Conservation (phyloP, 2,888 invertebrate species). For the Merodon equestris region DNA sequence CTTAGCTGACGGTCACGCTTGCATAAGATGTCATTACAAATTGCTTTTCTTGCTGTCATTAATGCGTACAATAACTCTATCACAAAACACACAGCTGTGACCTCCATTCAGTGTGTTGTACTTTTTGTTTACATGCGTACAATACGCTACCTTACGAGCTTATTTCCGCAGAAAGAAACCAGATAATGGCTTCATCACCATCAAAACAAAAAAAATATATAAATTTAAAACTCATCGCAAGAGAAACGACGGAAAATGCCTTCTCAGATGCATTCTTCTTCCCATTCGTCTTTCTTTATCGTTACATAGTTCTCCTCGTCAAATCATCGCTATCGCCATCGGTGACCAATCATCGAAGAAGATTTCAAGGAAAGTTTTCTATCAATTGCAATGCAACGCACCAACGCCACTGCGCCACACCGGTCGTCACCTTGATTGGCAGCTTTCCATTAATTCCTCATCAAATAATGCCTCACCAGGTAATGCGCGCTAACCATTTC, state of each 20-base stretch:
- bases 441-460: conserved; percentile 66
- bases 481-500: conserved; percentile 41
- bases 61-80: too few relatives aligned
- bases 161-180: conserved; percentile 29
- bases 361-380: conserved; percentile 58
- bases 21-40: too few relatives aligned
- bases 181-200: conserved; percentile 36
- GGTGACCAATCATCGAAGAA: conserved; percentile 25
- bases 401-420: too few relatives aligned
- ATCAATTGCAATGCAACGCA: conserved; percentile 56
- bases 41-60: too few relatives aligned
- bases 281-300: conserved; percentile 34
- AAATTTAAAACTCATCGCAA: not conserved
- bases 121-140: too few relatives aligned
- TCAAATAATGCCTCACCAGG: conserved; percentile 30
- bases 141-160: too few relatives aligned
- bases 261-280: conserved; percentile 37
- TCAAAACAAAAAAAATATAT: conserved; percentile 7
- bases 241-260: conserved; percentile 32
- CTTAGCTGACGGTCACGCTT: too few relatives aligned
- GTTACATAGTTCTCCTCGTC: too few relatives aligned
- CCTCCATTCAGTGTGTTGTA: too few relatives aligned
- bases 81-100: too few relatives aligned
- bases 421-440: conserved; percentile 53
- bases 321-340: conserved; percentile 19